These are phyloP conservation scores for Teleogryllus oceanicus DNA, from an alignment of 2,888 invertebrate species.

Conservation along the genomic window DNA sequence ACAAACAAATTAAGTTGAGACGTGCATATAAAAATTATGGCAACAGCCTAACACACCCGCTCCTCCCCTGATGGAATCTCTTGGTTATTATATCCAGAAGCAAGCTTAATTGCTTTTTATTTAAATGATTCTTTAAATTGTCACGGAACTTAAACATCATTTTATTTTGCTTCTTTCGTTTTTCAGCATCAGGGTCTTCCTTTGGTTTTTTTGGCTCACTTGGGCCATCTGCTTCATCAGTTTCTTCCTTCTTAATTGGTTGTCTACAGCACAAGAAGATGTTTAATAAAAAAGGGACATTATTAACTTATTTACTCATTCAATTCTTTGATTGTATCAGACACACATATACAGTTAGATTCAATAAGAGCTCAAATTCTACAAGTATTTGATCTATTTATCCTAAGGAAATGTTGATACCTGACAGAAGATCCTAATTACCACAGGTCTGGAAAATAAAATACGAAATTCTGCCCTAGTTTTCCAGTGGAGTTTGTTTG, in stretches of 20 bases:
- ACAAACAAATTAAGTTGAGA: background rate
- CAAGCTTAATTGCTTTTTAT: constrained; percentile 58
- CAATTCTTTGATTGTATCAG: too few species aligned
- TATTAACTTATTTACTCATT: too few species aligned
- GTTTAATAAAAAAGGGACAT: background rate
- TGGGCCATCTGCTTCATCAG: constrained; percentile 53
- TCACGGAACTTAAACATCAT: constrained; percentile 66
- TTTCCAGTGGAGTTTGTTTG: too few species aligned
- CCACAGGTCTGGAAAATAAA: too few species aligned
- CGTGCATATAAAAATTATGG: too few species aligned
- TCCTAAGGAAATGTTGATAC: too few species aligned
- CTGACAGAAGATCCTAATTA: too few species aligned
- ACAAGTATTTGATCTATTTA: too few species aligned
- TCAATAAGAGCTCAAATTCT: too few species aligned
- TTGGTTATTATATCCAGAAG: constrained; percentile 73
- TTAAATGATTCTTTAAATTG: constrained; percentile 55
- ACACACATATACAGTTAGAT: too few species aligned
- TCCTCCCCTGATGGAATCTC: constrained; percentile 63
- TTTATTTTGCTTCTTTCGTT: constrained; percentile 69
- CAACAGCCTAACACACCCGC: constrained; percentile 51
- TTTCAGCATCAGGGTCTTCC: constrained; percentile 51
- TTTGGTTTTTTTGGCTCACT: constrained; percentile 62
- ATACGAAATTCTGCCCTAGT: too few species aligned
- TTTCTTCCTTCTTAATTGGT: constrained; percentile 7
- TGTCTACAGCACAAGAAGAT: background rate